phyloP scores from a whole-genome alignment of 2,888 invertebrate genomes.

The Dryococelus australis region DNA sequence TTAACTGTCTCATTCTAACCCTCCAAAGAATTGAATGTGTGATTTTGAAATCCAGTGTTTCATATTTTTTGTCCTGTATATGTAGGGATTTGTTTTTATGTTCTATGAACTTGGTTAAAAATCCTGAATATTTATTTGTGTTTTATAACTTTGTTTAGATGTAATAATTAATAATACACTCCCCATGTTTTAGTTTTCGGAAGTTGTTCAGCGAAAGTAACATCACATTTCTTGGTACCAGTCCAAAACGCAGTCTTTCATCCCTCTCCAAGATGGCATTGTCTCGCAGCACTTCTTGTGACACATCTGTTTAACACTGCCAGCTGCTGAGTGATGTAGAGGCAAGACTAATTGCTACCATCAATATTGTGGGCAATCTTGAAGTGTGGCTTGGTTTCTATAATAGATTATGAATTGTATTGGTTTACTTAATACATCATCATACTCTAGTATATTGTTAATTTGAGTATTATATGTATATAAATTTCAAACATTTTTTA shows the following conservation, averaged over 20 bases:
- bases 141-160: too few relatives aligned
- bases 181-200: constrained; percentile 73
- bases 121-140: too few relatives aligned
- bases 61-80: too few relatives aligned
- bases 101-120: too few relatives aligned
- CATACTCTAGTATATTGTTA: neutral
- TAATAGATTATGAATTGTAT: constrained; percentile 21
- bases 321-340: neutral
- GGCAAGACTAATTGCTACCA: neutral
- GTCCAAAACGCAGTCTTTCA: constrained; percentile 82
- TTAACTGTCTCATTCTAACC: too few relatives aligned
- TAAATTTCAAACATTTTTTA: too few relatives aligned
- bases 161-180: neutral
- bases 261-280: constrained; percentile 80
- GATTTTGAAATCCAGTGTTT: too few relatives aligned
- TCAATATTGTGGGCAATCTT: neutral
- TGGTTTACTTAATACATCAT: constrained; percentile 13
- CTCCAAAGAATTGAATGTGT: too few relatives aligned
- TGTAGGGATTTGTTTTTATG: too few relatives aligned
- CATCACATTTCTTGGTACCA: constrained; percentile 66
- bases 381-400: constrained; percentile 9
- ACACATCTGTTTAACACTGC: constrained; percentile 43
- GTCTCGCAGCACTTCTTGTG: constrained; percentile 49
- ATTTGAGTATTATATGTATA: neutral
- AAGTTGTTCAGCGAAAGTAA: constrained; percentile 86